phyloP scores from a whole-genome alignment of 2,797 vertebrate genomes.

The Macrochelys suwanniensis region DNA sequence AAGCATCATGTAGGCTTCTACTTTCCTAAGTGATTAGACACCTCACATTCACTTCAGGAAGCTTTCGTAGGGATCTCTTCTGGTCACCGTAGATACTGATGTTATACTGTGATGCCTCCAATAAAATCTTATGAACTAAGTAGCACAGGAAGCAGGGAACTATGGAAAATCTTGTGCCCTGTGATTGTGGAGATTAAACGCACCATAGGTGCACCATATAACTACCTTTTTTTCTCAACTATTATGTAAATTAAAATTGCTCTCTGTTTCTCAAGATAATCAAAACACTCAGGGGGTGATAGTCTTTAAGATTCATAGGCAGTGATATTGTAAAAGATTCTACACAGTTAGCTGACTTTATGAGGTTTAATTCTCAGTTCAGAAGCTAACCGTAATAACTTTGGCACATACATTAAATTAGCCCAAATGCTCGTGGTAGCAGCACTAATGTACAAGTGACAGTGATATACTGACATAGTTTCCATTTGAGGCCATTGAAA shows the following conservation, averaged over 20 bases:
- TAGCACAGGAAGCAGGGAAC: neutral
- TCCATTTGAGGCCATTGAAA: conserved; percentile 8
- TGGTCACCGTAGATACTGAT: neutral
- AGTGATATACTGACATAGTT: conserved; percentile 36
- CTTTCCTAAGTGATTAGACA: neutral
- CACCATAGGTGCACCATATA: neutral
- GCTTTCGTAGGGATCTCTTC: neutral
- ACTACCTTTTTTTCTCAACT: conserved; percentile 24
- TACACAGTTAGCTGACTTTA: conserved; percentile 61
- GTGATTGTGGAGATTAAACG: conserved; percentile 7
- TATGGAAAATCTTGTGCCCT: neutral
- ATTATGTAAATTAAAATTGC: conserved; percentile 53
- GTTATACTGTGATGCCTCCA: neutral
- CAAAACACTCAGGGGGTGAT: conserved; percentile 32
- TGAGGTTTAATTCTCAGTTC: conserved; percentile 64
- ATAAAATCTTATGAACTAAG: neutral
- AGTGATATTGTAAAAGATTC: conserved; percentile 55
- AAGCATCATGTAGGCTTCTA: neutral
- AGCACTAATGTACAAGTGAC: conserved; percentile 57
- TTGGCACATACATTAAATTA: conserved; percentile 58
- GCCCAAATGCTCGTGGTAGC: conserved; percentile 39
- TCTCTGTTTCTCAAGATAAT: conserved; percentile 48
- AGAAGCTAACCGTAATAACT: conserved; percentile 53
- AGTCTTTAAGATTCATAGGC: conserved; percentile 47
- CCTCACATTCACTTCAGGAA: neutral